These are phyloP conservation scores for Troglohyphantes excavatus DNA, from an alignment of 2,888 invertebrate species.

Conservation along the genomic window DNA sequence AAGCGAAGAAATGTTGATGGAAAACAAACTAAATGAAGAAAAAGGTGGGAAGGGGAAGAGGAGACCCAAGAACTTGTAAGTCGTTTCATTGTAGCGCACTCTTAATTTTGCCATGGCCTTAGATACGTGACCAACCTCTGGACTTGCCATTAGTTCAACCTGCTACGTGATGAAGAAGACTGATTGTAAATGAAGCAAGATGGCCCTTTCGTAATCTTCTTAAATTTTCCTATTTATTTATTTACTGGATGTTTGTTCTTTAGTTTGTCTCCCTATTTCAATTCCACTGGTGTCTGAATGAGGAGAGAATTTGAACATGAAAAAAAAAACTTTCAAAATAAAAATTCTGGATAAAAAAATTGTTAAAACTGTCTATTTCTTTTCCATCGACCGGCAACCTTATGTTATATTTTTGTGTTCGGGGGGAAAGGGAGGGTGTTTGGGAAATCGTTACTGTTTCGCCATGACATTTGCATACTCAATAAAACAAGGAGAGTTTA, in stretches of 20 bases:
- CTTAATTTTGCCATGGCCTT: constrained; percentile 69
- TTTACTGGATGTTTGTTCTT: constrained; percentile 54
- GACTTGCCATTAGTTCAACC: constrained; percentile 51
- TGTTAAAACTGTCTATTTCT: constrained; percentile 14
- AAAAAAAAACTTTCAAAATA: not conserved
- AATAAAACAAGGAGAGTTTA: constrained; percentile 48
- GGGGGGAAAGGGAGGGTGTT: too few relatives aligned
- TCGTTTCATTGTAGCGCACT: constrained; percentile 58
- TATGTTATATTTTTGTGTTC: constrained; percentile 1
- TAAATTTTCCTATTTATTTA: constrained; percentile 65
- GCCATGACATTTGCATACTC: constrained; percentile 54
- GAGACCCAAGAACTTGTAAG: constrained; percentile 37
- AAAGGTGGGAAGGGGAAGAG: constrained; percentile 22
- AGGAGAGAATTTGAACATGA: constrained; percentile 6
- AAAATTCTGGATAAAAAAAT: constrained; percentile 8
- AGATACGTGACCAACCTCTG: constrained; percentile 54
- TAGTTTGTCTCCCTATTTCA: constrained; percentile 34
- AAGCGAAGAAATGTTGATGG: constrained; percentile 5
- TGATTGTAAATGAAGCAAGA: constrained; percentile 65
- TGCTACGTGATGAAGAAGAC: constrained; percentile 60
- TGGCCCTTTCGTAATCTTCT: constrained; percentile 48
- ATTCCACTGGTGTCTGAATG: not conserved
- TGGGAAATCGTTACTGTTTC: constrained; percentile 25
- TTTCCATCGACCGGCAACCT: not conserved
- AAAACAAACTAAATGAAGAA: constrained; percentile 32